A percentile compares a stretch with the other conserved stretches of the same genome.
Evolutionary conservation across 2,113 vertebrate species (phyloP).

Genomic region (Perca fluviatilis): DNA sequence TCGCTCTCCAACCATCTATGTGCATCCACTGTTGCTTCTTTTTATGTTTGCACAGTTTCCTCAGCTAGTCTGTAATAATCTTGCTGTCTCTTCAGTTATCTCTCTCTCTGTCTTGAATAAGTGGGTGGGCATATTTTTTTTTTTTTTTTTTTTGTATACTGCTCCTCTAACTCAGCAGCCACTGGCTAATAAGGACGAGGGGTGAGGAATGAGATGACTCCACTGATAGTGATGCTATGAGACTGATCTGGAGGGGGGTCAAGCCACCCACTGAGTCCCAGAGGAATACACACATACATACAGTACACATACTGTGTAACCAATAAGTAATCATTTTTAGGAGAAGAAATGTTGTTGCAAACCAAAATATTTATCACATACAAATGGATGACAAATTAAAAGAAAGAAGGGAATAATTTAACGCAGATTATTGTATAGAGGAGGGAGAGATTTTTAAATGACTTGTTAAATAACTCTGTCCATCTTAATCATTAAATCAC

Average conservation of each 20-base stretch:
- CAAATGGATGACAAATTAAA: too few species aligned
- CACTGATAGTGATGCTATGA: slow-evolving; percentile 63
- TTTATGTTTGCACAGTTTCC: slow-evolving; percentile 28
- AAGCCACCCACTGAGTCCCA: not conserved
- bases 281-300: not conserved
- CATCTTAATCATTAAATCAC: too few species aligned
- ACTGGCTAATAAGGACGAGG: slow-evolving; percentile 47
- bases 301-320: not conserved
- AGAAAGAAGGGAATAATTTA: too few species aligned
- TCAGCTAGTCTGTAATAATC: not conserved
- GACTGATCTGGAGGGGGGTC: slow-evolving; percentile 31
- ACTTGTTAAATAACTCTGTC: too few species aligned
- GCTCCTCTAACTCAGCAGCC: slow-evolving; percentile 27
- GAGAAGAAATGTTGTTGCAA: too few species aligned
- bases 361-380: too few species aligned
- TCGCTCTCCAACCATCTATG: slow-evolving; percentile 3
- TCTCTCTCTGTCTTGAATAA: slow-evolving; percentile 18
- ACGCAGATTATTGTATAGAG: too few species aligned
- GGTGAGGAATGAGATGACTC: slow-evolving; percentile 26
- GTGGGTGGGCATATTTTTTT: slow-evolving; percentile 23
- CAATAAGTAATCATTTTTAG: not conserved
- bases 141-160: slow-evolving; percentile 24
- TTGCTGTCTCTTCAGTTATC: not conserved
- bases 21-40: slow-evolving; percentile 10
- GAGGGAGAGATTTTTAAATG: too few species aligned